These are phyloP conservation scores for Acarapis woodi DNA, from an alignment of 1,140 invertebrate species.

Conservation along the genomic window DNA sequence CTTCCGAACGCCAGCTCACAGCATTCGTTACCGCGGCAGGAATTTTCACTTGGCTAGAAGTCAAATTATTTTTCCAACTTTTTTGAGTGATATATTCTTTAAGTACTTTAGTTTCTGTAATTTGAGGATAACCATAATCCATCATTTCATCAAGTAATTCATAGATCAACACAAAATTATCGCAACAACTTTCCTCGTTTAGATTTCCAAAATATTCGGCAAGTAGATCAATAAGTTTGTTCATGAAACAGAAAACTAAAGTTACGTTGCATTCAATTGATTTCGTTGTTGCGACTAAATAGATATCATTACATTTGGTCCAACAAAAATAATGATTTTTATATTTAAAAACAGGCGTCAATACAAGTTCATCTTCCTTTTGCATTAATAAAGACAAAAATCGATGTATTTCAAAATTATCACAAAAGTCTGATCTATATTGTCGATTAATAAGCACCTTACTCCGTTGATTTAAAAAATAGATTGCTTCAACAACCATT, in stretches of 20 bases:
- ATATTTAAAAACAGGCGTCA: too few relatives aligned
- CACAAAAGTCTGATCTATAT: too few relatives aligned
- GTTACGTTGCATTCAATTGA: too few relatives aligned
- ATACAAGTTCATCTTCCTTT: too few relatives aligned
- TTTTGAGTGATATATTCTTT: constrained; percentile 98
- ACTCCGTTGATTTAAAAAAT: too few relatives aligned
- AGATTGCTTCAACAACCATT: too few relatives aligned
- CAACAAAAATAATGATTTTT: too few relatives aligned
- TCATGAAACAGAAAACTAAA: constrained; percentile 90
- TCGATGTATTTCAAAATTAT: too few relatives aligned
- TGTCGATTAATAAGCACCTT: too few relatives aligned
- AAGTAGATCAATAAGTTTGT: constrained; percentile 95
- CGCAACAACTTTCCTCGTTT: constrained; percentile 96
- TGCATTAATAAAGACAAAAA: too few relatives aligned
- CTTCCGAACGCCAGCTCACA: constrained; percentile 90
- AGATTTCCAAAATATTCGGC: constrained; percentile 97
- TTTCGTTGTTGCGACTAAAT: constrained; percentile 99
- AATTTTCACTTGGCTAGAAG: constrained; percentile 94
- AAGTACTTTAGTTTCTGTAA: constrained; percentile 90
- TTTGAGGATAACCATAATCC: constrained; percentile 97
- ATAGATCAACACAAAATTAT: constrained; percentile 97
- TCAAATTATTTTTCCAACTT: constrained; percentile 86
- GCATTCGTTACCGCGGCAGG: constrained; percentile 41
- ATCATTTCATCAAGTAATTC: constrained; percentile 93
- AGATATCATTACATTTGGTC: too few relatives aligned